Evolutionary conservation across 2,888 invertebrate species (phyloP).

Genomic region (Torymus texanus): DNA sequence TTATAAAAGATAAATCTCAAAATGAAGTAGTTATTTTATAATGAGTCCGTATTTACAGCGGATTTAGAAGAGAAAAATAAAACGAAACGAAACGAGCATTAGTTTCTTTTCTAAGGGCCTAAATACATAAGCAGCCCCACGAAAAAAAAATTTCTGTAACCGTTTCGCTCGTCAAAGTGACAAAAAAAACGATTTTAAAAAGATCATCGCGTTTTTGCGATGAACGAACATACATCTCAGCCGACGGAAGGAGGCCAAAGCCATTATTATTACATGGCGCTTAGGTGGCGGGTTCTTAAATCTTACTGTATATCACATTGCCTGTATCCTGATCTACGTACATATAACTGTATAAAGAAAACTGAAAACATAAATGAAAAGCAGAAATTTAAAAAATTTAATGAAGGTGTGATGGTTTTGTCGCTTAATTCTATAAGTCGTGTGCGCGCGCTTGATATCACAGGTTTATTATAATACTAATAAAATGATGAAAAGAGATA

Average conservation of each 20-base stretch:
- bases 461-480: constrained; percentile 13
- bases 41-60: constrained; percentile 25
- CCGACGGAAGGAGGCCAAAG: constrained; percentile 26
- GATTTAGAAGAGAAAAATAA: constrained; percentile 49
- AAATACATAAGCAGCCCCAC: constrained; percentile 15
- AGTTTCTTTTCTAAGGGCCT: constrained; percentile 44
- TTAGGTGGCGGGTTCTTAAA: constrained; percentile 45
- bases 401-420: constrained; percentile 11
- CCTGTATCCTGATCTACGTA: constrained; percentile 25
- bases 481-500: constrained; percentile 11
- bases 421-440: constrained; percentile 29
- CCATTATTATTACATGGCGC: constrained; percentile 33
- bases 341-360: constrained; percentile 24
- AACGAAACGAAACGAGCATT: constrained; percentile 22
- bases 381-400: constrained; percentile 7
- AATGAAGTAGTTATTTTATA: constrained; percentile 34
- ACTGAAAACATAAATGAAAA: neutral
- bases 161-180: constrained; percentile 20
- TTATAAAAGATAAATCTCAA: constrained; percentile 13
- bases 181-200: constrained; percentile 14
- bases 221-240: constrained; percentile 7
- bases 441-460: constrained; percentile 9
- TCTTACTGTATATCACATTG: constrained; percentile 23
- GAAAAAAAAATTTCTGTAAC: constrained; percentile 19
- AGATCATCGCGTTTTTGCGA: constrained; percentile 18